Evolutionary conservation across 2,113 vertebrate species (phyloP), one percentile per base, ranked within the genome.

Genomic region (Menidia beryllina): DNA sequence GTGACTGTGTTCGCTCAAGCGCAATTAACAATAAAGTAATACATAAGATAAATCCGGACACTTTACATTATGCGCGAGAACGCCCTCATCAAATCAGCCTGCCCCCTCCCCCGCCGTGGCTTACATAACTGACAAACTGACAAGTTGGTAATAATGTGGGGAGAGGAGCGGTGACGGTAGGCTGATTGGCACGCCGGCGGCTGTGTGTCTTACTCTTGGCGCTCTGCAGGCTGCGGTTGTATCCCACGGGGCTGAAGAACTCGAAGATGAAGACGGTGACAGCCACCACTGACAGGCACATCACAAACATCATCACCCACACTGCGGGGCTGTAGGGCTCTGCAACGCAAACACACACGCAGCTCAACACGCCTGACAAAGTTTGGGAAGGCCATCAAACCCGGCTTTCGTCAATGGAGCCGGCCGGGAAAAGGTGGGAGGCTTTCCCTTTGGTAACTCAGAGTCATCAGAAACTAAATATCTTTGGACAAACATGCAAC

Each of bases 261-360:
- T 94, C 94, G 0, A 97, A 97, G 92, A 97, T 95, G 94, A 97
- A 97, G 84, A 97, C 96, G 1, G 96, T 97, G 90, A 97, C 95
- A 0, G 96, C 96, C 23, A 97, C 96, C 82, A 97, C 96, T 14
- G 96, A 97, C 88, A 97, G 95, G 83, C 96, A 97, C 96, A 97
- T 97, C 75, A 97, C 96, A 38, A 97, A 97, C 96, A 97, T 97
- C 96, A 97, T 97, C 88, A 97, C 95, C 96, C 96, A 97, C 73
- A 97, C 96, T 1, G 96, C 96, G 0, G 96, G 96, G 86, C 96
- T 97, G 91, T 97, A 97, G 27, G 96, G 96, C 83, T 97, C 96
- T 97, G 89, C 1, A 79, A 83, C 25, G 43, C 59, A 83, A 38
- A 67, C 14, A 51, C 7, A 61, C 19, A 55, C 55, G 51, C 71